phyloP scores from a whole-genome alignment of 2,113 vertebrate genomes.

The Semnornis frantzii region DNA sequence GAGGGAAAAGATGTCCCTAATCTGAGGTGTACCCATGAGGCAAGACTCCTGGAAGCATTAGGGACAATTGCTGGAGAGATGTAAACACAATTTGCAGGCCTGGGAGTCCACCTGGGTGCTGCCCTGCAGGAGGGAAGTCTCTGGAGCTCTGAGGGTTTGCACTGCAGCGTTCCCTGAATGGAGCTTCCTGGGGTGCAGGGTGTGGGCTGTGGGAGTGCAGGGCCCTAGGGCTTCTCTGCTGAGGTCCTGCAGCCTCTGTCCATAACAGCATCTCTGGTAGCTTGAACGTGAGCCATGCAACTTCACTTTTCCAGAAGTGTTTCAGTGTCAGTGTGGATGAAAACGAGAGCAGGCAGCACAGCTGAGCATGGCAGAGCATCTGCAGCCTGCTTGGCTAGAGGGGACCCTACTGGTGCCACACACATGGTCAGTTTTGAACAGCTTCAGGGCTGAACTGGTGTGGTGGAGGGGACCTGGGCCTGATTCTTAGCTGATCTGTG shows the following conservation, averaged over 20 bases:
- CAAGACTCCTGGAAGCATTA: not conserved
- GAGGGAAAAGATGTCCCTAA: not conserved
- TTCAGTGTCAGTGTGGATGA: rapidly evolving
- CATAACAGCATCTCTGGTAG: not conserved
- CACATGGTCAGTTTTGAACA: rapidly evolving
- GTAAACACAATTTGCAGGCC: not conserved
- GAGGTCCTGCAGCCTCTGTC: not conserved
- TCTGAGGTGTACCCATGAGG: not conserved
- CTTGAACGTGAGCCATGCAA: not conserved
- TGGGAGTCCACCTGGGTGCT: constrained; percentile 1
- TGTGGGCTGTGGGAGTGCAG: rapidly evolving
- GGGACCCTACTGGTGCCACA: rapidly evolving
- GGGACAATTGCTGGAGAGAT: not conserved
- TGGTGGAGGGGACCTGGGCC: not conserved
- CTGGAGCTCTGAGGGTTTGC: not conserved
- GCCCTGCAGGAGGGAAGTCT: not conserved
- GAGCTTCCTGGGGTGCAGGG: not conserved
- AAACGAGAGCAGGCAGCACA: not conserved
- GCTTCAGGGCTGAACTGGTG: not conserved
- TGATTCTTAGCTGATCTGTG: not conserved
- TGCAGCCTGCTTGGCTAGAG: not conserved
- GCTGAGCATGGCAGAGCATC: not conserved
- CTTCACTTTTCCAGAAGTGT: rapidly evolving
- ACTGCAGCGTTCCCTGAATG: not conserved
- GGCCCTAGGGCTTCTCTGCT: not conserved